Evolutionary conservation across 2,113 vertebrate species (phyloP).

Genomic region (Muscicapa adusta): DNA sequence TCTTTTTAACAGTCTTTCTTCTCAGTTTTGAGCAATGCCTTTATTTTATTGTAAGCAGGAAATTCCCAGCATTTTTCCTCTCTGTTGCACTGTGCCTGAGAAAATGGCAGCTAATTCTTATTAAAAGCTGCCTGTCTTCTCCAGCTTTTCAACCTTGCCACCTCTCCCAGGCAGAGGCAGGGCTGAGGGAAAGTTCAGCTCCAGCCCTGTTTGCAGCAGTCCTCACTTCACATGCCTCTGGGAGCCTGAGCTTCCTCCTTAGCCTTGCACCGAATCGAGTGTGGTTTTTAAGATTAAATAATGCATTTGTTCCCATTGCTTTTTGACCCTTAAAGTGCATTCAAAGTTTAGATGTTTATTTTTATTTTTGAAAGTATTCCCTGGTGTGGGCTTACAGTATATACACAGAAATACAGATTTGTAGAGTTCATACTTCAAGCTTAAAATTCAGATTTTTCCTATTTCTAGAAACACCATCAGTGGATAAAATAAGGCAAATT

Average conservation of each 20-base stretch:
- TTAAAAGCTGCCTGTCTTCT: background rate
- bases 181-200: background rate
- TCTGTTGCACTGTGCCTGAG: background rate
- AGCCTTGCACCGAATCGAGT: background rate
- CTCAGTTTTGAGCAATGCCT: background rate
- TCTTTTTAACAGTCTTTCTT: background rate
- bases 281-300: background rate
- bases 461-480: background rate
- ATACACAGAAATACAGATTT: background rate
- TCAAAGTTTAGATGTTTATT: constrained; percentile 12
- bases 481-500: background rate
- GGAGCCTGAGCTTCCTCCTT: constrained; percentile 1
- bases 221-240: background rate
- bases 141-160: background rate
- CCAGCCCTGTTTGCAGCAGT: background rate
- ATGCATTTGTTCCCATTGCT: background rate
- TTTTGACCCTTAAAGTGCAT: constrained; percentile 29
- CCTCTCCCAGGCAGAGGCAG: background rate
- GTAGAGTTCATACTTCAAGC: background rate
- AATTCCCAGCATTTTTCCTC: background rate
- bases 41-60: background rate
- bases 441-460: constrained; percentile 5
- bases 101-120: background rate
- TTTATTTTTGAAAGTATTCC: constrained; percentile 2
- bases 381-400: background rate